Evolutionary conservation across 2,888 invertebrate species (phyloP), one percentile per base, ranked within the genome.

Genomic region (Dromius quadrimaculatus): DNA sequence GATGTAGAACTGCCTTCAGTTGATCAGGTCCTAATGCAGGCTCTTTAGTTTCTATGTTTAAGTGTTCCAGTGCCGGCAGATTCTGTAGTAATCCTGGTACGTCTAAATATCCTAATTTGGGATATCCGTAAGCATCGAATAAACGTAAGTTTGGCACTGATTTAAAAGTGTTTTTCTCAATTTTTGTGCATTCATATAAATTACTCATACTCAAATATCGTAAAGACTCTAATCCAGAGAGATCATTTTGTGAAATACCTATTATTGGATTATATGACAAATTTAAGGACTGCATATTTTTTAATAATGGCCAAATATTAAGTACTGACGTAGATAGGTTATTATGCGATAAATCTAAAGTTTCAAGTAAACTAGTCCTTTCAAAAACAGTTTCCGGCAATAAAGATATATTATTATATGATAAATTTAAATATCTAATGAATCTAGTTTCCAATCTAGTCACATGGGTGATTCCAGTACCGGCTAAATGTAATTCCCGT

Each of bases 41-140:
- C 75, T 95, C 95, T 80, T 95, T 95, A 0, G 95, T 89, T 84
- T 96, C 96, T 63, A 95, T 88, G 73, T 94, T 93, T 8, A 95
- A 83, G 74, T 84, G 85, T 81, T 94, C 91, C 41, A 95, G 81
- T 0, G 90, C 89, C 1, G 89, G 87, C 76, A 95, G 83, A 74
- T 89, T 85, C 74, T 90, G 89, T n/a, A 95, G 82, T 23, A 95
- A 87, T 0, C 94, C 94, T 77, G 92, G 90, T n/a, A 94, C 87
- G 81, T 95, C 95, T 72, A 94, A 85, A 77, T 94, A 94, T 0
- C 94, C 94, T 19, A 95, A 79, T 75, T 91, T 87, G 0, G 94
- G 94, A 78, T 90, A 91, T 57, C 90, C 89, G 77, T 89, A 91
- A 0, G 93, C 90, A 73, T 90, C 85, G 5, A 96, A 79, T 64